Evolutionary conservation across 2,113 vertebrate genomes (phyloP).

Genomic region (Psilopogon haemacephalus): DNA sequence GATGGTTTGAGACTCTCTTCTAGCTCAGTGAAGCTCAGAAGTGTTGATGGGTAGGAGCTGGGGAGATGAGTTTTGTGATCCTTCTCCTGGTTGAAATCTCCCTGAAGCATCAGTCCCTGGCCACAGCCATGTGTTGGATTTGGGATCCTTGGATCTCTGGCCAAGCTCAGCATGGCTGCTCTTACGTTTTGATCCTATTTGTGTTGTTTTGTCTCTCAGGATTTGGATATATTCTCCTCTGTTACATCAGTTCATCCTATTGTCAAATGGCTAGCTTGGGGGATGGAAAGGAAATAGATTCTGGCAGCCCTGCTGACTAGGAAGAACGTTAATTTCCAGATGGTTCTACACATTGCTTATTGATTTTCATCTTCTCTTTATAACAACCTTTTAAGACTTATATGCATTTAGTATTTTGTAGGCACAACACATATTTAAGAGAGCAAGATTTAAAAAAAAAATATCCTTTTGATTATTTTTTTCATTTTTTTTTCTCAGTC

Average conservation of each 20-base stretch:
- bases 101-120: neutral
- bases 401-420: neutral
- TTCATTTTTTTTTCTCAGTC: neutral
- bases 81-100: neutral
- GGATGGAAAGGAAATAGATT: neutral
- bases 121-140: rapidly evolving
- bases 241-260: neutral
- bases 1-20: neutral
- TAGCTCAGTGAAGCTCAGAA: neutral
- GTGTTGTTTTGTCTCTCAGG: neutral
- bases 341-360: neutral
- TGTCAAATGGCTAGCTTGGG: neutral
- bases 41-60: rapidly evolving
- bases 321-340: neutral
- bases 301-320: neutral
- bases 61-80: neutral
- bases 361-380: neutral
- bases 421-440: neutral
- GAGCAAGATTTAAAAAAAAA: neutral
- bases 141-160: neutral
- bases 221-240: neutral
- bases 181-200: neutral
- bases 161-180: neutral
- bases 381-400: neutral
- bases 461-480: neutral